Evolutionary conservation across 2,797 vertebrate species (phyloP).

Genomic region (Cirrhinus molitorella): DNA sequence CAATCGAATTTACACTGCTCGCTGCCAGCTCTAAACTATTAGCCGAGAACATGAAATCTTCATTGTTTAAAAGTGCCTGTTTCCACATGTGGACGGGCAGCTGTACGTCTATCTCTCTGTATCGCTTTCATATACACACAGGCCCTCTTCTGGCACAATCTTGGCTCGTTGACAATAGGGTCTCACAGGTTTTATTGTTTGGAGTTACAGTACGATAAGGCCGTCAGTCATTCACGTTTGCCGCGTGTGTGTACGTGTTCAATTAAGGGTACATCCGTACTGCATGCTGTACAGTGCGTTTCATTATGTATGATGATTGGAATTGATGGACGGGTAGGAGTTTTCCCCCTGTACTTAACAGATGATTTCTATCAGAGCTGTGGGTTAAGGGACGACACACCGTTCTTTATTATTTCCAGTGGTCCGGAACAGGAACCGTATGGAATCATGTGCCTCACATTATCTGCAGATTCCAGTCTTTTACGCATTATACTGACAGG

Average conservation of each 20-base stretch:
- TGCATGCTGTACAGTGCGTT: slow-evolving; percentile 61
- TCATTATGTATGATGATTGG: slow-evolving; percentile 63
- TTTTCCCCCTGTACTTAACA: slow-evolving; percentile 64
- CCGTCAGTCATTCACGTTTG: slow-evolving; percentile 39
- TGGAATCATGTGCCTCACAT: slow-evolving; percentile 67
- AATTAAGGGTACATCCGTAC: slow-evolving; percentile 38
- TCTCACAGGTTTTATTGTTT: slow-evolving; percentile 45
- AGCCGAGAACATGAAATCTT: slow-evolving; percentile 27
- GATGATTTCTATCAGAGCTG: slow-evolving; percentile 72
- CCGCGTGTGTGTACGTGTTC: slow-evolving; percentile 10
- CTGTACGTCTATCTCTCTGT: slow-evolving; percentile 9
- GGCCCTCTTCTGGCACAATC: slow-evolving; percentile 61
- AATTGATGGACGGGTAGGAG: slow-evolving; percentile 46
- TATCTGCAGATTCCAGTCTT: slow-evolving; percentile 57
- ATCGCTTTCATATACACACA: slow-evolving; percentile 25
- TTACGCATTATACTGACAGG: slow-evolving; percentile 42
- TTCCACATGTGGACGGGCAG: slow-evolving; percentile 23
- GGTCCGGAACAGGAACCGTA: slow-evolving; percentile 58
- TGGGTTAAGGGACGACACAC: slow-evolving; percentile 67
- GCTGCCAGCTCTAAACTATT: neutral
- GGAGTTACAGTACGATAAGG: slow-evolving; percentile 57
- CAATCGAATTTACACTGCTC: slow-evolving; percentile 4
- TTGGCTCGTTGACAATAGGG: slow-evolving; percentile 1
- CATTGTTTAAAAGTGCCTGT: slow-evolving; percentile 23
- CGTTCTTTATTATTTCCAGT: slow-evolving; percentile 69